Evolutionary conservation across 2,888 invertebrate species (phyloP).

Genomic region (Melolontha melolontha): DNA sequence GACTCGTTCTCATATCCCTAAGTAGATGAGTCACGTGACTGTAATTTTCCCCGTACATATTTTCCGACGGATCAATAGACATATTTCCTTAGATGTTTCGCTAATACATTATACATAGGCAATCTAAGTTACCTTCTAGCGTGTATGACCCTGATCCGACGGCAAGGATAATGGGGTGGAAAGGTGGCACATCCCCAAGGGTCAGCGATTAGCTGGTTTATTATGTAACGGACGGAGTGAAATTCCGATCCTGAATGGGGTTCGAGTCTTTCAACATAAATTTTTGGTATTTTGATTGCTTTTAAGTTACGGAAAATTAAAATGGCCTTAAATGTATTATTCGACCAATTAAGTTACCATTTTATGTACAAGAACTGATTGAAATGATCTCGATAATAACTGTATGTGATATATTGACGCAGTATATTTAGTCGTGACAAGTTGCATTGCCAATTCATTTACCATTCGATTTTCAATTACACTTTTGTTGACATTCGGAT

Average conservation of each 20-base stretch:
- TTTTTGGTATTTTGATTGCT: too few relatives aligned
- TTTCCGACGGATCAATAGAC: constrained; percentile 31
- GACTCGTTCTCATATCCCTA: constrained; percentile 4
- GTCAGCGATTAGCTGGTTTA: constrained; percentile 31
- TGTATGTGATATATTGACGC: too few relatives aligned
- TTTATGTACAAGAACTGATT: too few relatives aligned
- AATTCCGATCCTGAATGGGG: constrained; percentile 5
- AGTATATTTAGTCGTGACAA: too few relatives aligned
- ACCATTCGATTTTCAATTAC: too few relatives aligned
- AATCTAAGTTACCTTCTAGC: constrained; percentile 32
- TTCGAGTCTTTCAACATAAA: too few relatives aligned
- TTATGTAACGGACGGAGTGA: constrained; percentile 32
- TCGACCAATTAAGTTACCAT: too few relatives aligned
- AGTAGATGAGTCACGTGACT: constrained; percentile 29
- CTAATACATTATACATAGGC: constrained; percentile 34
- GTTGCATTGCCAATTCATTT: too few relatives aligned
- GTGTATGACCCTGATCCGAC: constrained; percentile 8
- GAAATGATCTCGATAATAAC: too few relatives aligned
- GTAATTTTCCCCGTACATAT: constrained; percentile 24
- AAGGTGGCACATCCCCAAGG: constrained; percentile 26
- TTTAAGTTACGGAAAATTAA: too few relatives aligned
- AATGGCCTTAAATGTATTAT: too few relatives aligned
- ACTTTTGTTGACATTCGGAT: too few relatives aligned
- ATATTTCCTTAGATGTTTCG: constrained; percentile 34
- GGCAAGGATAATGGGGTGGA: constrained; percentile 24